Percentiles rank a stretch among this genome's conserved stretches.
These are phyloP conservation scores for Caenorhabditis japonica DNA, from an alignment of 2,888 invertebrate genomes.

Conservation along the genomic window DNA sequence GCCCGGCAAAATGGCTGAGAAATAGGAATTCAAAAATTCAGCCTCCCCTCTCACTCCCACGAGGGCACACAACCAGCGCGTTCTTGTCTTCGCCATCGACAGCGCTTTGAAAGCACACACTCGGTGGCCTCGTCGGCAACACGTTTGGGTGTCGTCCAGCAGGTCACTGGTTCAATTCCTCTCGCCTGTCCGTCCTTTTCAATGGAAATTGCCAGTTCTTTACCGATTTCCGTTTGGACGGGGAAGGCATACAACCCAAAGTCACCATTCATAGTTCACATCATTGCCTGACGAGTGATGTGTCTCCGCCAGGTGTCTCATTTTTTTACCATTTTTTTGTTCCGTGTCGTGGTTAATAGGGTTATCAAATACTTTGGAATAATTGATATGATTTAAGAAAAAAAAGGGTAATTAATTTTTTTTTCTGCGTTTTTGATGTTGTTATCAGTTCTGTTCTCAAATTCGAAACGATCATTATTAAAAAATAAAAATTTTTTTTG, in stretches of 20 bases:
- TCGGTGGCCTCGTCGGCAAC: constrained; percentile 15
- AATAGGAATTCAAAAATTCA: too few relatives aligned
- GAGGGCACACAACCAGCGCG: background rate
- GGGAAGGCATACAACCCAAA: constrained; percentile 47
- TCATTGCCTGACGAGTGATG: constrained; percentile 44
- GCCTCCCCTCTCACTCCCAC: too few relatives aligned
- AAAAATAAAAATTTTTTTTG: constrained; percentile 4
- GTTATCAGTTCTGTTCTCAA: constrained; percentile 9
- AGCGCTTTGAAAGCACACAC: constrained; percentile 1
- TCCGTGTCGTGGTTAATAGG: background rate
- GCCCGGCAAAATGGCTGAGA: too few relatives aligned
- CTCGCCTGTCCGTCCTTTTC: constrained; percentile 7
- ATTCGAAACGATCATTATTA: background rate
- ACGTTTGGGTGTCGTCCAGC: background rate
- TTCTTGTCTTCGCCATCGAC: background rate
- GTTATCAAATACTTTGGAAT: constrained; percentile 4
- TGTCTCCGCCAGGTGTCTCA: constrained; percentile 58
- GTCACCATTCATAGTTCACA: constrained; percentile 55
- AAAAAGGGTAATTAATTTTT: too few relatives aligned
- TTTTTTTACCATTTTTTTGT: constrained; percentile 25
- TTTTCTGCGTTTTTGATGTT: too few relatives aligned
- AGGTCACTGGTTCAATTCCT: constrained; percentile 26
- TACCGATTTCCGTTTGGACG: constrained; percentile 4
- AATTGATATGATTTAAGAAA: background rate
- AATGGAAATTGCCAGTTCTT: constrained; percentile 1